phyloP scores from a whole-genome alignment of 2,797 vertebrate genomes.

The Picus viridis region DNA sequence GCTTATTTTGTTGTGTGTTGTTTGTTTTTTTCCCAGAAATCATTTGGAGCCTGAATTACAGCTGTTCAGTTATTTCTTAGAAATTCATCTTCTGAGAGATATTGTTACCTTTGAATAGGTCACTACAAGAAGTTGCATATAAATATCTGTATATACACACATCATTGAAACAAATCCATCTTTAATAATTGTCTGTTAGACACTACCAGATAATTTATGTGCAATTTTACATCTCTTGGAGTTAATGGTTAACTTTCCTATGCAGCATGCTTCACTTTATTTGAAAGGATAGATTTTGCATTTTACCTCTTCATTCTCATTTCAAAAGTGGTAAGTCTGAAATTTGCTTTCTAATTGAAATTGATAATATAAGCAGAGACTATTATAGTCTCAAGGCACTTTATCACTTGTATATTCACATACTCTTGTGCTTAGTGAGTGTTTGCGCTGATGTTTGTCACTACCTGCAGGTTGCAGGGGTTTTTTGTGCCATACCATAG shows the following conservation, averaged over 20 bases:
- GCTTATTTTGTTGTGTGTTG: background rate
- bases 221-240: background rate
- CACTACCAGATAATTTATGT: background rate
- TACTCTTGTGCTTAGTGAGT: background rate
- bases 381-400: background rate
- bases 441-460: background rate
- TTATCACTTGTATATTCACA: background rate
- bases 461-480: background rate
- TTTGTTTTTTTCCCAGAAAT: background rate
- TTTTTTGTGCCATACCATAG: background rate
- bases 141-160: background rate
- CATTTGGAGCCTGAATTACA: background rate
- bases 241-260: background rate
- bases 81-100: background rate
- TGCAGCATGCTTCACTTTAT: background rate
- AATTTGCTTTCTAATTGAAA: background rate
- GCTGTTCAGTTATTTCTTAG: background rate
- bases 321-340: background rate
- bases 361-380: background rate
- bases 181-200: background rate
- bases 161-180: background rate
- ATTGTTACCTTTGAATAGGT: background rate
- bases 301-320: background rate
- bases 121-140: background rate
- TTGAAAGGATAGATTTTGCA: background rate